Evolutionary conservation across 2,113 vertebrate species (phyloP).

Genomic region (Macroglossus sobrinus): DNA sequence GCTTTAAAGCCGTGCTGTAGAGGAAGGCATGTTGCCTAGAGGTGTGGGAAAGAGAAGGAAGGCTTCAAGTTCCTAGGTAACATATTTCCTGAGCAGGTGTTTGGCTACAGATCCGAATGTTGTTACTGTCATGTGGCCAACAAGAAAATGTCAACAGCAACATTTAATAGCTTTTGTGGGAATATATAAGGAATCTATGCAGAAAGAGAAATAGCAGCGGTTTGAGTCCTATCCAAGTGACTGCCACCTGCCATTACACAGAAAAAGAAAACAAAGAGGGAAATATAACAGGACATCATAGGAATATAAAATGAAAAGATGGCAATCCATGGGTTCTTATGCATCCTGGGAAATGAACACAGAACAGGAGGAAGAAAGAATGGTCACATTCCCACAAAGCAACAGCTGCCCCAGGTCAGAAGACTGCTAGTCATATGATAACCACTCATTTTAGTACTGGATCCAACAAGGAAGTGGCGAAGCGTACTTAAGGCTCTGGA

Average conservation of each 20-base stretch:
- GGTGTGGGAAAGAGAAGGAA: not conserved
- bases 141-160: slow-evolving; percentile 46
- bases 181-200: slow-evolving; percentile 21
- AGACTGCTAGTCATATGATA: not conserved
- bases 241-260: slow-evolving; percentile 54
- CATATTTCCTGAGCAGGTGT: slow-evolving; percentile 24
- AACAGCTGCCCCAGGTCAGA: not conserved
- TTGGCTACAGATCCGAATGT: slow-evolving; percentile 24
- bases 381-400: not conserved
- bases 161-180: slow-evolving; percentile 41
- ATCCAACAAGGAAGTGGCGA: not conserved
- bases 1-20: not conserved
- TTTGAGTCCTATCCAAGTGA: slow-evolving; percentile 55
- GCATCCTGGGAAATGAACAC: slow-evolving; percentile 5
- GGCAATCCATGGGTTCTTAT: not conserved
- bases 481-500: not conserved
- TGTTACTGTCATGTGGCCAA: slow-evolving; percentile 46
- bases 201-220: not conserved
- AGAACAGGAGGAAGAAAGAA: not conserved
- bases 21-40: not conserved
- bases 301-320: not conserved
- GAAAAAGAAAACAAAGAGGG: slow-evolving; percentile 48
- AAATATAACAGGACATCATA: slow-evolving; percentile 24
- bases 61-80: not conserved
- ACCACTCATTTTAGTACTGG: not conserved